phyloP scores from a whole-genome alignment of 1,140 invertebrate species.

The Listronotus oregonensis region DNA sequence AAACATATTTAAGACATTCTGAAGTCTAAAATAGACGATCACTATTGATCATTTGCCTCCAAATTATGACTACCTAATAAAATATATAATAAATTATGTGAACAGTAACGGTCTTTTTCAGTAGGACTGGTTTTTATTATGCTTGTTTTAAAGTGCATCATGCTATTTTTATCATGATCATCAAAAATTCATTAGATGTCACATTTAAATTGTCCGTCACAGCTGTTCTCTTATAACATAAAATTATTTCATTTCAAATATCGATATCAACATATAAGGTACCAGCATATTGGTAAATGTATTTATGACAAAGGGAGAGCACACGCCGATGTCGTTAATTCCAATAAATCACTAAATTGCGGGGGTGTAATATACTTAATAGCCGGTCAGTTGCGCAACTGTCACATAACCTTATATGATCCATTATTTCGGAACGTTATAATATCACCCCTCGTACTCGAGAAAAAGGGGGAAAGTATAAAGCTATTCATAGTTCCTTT shows the following conservation, averaged over 20 bases:
- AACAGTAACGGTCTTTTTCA: too few species aligned
- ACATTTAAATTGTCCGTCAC: slow-evolving; percentile 5
- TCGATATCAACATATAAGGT: slow-evolving; percentile 13
- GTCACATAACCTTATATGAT: slow-evolving; percentile 32
- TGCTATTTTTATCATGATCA: slow-evolving; percentile 26
- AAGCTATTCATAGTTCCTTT: not conserved
- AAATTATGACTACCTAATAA: too few species aligned
- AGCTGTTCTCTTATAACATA: slow-evolving; percentile 27
- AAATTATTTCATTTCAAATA: slow-evolving; percentile 31
- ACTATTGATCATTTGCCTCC: too few species aligned
- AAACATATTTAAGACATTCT: too few species aligned
- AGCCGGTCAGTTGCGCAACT: slow-evolving; percentile 39
- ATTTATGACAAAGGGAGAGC: slow-evolving; percentile 12
- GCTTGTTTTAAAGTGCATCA: too few species aligned
- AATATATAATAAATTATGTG: too few species aligned
- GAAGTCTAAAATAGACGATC: too few species aligned
- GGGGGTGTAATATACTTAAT: slow-evolving; percentile 37
- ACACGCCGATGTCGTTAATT: slow-evolving; percentile 31
- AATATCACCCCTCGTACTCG: slow-evolving; percentile 1
- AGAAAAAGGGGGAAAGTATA: slow-evolving; percentile 10
- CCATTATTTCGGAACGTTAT: slow-evolving; percentile 26
- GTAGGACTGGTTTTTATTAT: not conserved
- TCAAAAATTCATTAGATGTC: slow-evolving; percentile 30
- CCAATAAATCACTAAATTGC: slow-evolving; percentile 38
- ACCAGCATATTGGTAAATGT: slow-evolving; percentile 28